Evolutionary conservation across 2,888 invertebrate genomes (phyloP).

Genomic region (Himalopsyche japonica): DNA sequence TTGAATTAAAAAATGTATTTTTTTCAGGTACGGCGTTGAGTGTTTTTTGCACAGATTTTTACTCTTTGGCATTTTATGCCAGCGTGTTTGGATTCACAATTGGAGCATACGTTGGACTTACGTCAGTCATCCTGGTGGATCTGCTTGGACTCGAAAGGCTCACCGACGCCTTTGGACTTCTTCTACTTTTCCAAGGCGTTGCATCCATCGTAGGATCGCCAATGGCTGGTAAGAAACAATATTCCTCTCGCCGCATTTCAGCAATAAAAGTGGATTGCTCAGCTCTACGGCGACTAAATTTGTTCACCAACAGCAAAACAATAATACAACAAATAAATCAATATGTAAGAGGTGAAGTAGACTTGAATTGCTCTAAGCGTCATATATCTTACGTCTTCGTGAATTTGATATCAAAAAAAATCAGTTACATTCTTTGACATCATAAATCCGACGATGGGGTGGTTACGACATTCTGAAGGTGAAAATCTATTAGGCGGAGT

Average conservation of each 20-base stretch:
- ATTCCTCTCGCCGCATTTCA: too few species aligned
- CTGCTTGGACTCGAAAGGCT: constrained; percentile 88
- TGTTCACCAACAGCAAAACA: too few species aligned
- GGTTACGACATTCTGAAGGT: too few species aligned
- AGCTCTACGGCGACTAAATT: too few species aligned
- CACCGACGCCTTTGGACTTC: constrained; percentile 93
- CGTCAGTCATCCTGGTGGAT: constrained; percentile 93
- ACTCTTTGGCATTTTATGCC: constrained; percentile 75
- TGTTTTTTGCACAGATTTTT: constrained; percentile 74
- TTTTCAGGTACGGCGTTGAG: constrained; percentile 77
- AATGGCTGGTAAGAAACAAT: constrained; percentile 73
- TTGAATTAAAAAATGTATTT: not conserved
- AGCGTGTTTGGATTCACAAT: constrained; percentile 86
- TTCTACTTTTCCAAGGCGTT: constrained; percentile 91
- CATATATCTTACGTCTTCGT: too few species aligned
- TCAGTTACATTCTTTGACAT: not conserved
- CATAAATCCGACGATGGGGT: too few species aligned
- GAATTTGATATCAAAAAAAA: too few species aligned
- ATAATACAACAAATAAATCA: too few species aligned
- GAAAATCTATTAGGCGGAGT: too few species aligned
- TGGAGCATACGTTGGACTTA: constrained; percentile 95
- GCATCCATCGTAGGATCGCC: constrained; percentile 93
- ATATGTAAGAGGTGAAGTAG: too few species aligned
- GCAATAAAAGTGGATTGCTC: too few species aligned
- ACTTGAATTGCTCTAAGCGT: too few species aligned